Base-by-base conservation (phyloP, 2,113 vertebrate genomes). In the Elgaria multicarinata region DNA sequence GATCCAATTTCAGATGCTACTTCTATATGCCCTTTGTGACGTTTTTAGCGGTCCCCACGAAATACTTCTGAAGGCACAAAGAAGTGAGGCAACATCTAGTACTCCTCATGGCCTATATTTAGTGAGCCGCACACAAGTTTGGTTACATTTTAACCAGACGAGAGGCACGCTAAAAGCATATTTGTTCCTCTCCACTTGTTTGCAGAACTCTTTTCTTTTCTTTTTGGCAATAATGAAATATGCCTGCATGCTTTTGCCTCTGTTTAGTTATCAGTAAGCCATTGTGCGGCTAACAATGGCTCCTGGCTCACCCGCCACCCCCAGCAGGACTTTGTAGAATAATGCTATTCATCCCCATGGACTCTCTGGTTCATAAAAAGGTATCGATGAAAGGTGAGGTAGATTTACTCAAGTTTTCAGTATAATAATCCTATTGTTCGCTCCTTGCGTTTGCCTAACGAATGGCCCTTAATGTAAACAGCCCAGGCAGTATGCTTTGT, bases 341-440 rank as follows among this genome's bases (percentile, higher is more conserved):
- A 95, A 93, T 94, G 76, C 91, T 91, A 95, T 95, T 92, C 91
- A 93, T 89, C 87, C 86, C 79, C 89, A 69, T 0, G 90, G 90
- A 92, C 91, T 93, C 92, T 80, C 88, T 92, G 90, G 81, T 94
- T 93, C 87, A 84, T 55, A 64, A 92, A 82, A 89, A 90, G 84
- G 78, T 92, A 87, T 86, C 91, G 89, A 91, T 93, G 92, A 94
- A 97, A 95, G 93, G 94, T 93, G 93, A 91, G 83, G 91, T 89
- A 90, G 92, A 95, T 96, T 95, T 96, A 88, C 93, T 95, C 90
- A 94, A 79, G 92, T 92, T 94, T 94, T 90, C 92, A 92, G 80
- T 92, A 96, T 94, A 95, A 92, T 95, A 92, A 94, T 94, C 77
- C 85, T 91, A 93, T 93, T 96, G 92, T 96, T 95, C 90, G 20